Conservation (phyloP, 2,113 vertebrate genomes). For the Noturus placidus region DNA sequence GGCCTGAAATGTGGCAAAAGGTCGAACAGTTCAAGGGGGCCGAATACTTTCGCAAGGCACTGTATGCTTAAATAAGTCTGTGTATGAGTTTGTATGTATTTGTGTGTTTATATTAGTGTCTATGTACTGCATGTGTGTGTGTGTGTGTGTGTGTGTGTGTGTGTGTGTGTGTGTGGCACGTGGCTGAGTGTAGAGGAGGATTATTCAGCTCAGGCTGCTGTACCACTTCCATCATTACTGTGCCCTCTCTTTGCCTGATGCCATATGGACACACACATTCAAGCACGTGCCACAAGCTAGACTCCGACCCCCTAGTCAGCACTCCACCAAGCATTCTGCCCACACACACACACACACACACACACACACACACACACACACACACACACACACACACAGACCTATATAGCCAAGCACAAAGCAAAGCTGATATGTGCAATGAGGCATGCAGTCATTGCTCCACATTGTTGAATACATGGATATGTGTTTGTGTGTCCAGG, state of each 20-base stretch:
- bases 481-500: slow-evolving; percentile 17
- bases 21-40: too few relatives aligned
- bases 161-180: slow-evolving; percentile 63
- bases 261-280: slow-evolving; percentile 70
- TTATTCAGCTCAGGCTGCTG: slow-evolving; percentile 75
- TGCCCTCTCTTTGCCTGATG: slow-evolving; percentile 64
- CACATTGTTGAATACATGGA: slow-evolving; percentile 21
- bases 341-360: slow-evolving; percentile 53
- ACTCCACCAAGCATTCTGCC: slow-evolving; percentile 36
- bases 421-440: slow-evolving; percentile 40
- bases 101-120: too few relatives aligned
- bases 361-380: slow-evolving; percentile 47
- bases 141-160: slow-evolving; percentile 49
- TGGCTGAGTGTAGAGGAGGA: slow-evolving; percentile 73
- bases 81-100: slow-evolving; percentile 25
- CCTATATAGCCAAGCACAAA: slow-evolving; percentile 27
- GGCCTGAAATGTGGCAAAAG: too few relatives aligned
- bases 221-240: slow-evolving; percentile 77
- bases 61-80: neutral
- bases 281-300: slow-evolving; percentile 39
- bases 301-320: slow-evolving; percentile 26
- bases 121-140: neutral
- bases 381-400: slow-evolving; percentile 36
- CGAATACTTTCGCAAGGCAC: too few relatives aligned
- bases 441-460: slow-evolving; percentile 39